Evolutionary conservation across 2,888 invertebrate genomes (phyloP).

Genomic region (Xylophagus ater): DNA sequence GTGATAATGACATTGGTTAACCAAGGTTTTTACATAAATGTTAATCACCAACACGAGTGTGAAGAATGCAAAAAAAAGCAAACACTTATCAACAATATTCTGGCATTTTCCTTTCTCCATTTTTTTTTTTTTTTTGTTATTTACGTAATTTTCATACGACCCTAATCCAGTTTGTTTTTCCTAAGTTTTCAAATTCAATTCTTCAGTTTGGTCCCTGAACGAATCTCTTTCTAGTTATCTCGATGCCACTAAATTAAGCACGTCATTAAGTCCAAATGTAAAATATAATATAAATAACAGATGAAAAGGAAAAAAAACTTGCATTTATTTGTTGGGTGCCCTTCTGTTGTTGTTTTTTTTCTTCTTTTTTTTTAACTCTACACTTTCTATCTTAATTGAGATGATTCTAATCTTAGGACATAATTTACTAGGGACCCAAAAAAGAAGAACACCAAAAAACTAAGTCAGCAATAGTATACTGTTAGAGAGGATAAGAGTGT

Average conservation of each 20-base stretch:
- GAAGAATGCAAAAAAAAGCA: neutral
- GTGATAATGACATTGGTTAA: conserved; percentile 5
- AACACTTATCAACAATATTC: conserved; percentile 1
- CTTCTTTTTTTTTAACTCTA: no score
- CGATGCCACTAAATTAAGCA: conserved; percentile 18
- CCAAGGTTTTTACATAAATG: conserved; percentile 1
- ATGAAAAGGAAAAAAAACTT: conserved; percentile 6
- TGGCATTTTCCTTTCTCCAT: neutral
- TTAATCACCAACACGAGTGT: neutral
- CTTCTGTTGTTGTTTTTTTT: no score
- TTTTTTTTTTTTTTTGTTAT: no score
- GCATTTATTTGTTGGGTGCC: no score
- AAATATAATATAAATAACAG: conserved; percentile 6
- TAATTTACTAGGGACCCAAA: conserved; percentile 9
- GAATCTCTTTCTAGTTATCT: conserved; percentile 13
- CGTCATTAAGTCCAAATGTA: conserved; percentile 18
- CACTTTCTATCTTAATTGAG: conserved; percentile 14
- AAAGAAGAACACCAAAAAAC: no score
- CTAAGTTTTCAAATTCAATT: neutral
- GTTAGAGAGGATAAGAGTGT: no score
- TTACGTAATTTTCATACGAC: no score
- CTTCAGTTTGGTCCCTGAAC: neutral
- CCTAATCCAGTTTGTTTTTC: no score
- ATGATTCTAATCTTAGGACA: conserved; percentile 11
- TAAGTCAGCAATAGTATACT: no score